Evolutionary conservation across 2,797 vertebrate genomes (phyloP), one percentile per base, ranked within the genome.

Genomic region (Sarcophilus harrisii): DNA sequence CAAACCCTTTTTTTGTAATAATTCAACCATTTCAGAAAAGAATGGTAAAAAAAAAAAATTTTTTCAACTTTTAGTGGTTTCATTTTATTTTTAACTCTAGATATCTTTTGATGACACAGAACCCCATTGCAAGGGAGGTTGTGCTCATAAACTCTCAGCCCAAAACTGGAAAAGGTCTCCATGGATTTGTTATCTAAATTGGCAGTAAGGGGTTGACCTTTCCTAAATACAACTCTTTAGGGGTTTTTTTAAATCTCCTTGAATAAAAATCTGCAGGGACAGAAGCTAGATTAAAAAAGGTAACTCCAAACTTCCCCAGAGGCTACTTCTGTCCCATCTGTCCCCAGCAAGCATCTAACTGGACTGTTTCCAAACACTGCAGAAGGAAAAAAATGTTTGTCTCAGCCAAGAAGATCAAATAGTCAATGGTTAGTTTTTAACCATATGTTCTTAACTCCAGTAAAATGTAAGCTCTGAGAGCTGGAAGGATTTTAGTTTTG

Each of bases 61-160:
- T n/a, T n/a, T n/a, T n/a, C n/a, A n/a, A 66, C 73, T 93, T 97
- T 95, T 94, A 97, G 94, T 94, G 66, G 73, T 94, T n/a, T 38
- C 90, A 93, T 93, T 95, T 97, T 96, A 28, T 90, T 38, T 81
- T 81, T 30, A 90, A 54, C 66, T 96, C 97, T 21, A 54, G 59
- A 93, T 90, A 96, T 92, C 29, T 94, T 94, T 96, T 66, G 95
- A 58, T 96, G 94, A 96, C 24, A 93, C 95, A 87, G 49, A 90
- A 95, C 62, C 32, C 1, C 91, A 30, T 81, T 92, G 89, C 49
- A 29, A 91, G 14, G 2, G 52, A 96, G 97, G 96, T 60, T 93
- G 38, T 93, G 58, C n/a, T 14, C 49, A 92, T 95, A 94, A 97
- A 95, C 57, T 59, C 90, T 89, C 90, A 62, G 58, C 66, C 90